Base-by-base conservation (phyloP, 2,888 invertebrate species). In the Eudasyphora cyanicolor region DNA sequence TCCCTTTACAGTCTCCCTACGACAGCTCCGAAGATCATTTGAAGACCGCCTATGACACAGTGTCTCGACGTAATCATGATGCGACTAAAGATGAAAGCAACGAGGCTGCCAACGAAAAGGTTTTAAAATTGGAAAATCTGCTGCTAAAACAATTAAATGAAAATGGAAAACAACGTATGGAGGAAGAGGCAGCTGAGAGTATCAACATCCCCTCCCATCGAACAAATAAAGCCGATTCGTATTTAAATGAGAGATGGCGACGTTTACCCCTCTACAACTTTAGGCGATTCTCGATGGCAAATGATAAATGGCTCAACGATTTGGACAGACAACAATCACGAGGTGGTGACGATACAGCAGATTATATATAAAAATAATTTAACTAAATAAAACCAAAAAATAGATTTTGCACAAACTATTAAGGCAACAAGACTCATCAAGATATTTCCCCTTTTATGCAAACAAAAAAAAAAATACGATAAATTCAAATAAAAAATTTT, bases 331-430 rank as follows among this genome's bases (percentile, higher is more conserved):
- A 82, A 10, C 64, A 64, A 10, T 29, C 60, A n/a, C 60, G 29
- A 10, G 57, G 69, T 62, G 74, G 49, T 12, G 60, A 67, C 0
- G 38, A 67, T 35, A 57, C 12, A 24, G 57, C 21, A 27, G 76
- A 83, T 32, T 84, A 81, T 51, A 69, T 81, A 69, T 84, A 84
- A 84, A 73, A 62, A 75, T 54, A 60, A 62, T 78, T 38, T 32
- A 38, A 29, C 17, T 8, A 19, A 67, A 51, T 1, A 35, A 8
- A 19, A 21, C 17, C 21, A 51, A 5, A 74, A 35, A n/a, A 49
- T n/a, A n/a, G n/a, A n/a, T n/a, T n/a, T n/a, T n/a, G n/a, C n/a
- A n/a, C n/a, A 21, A 51, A 19, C 51, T 8, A 7, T 45, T 45
- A n/a, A 60, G 10, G n/a, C 8, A 73, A 69, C n/a, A 73, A 38